phyloP scores from a whole-genome alignment of 2,113 vertebrate genomes.

The Arvicanthis niloticus region DNA sequence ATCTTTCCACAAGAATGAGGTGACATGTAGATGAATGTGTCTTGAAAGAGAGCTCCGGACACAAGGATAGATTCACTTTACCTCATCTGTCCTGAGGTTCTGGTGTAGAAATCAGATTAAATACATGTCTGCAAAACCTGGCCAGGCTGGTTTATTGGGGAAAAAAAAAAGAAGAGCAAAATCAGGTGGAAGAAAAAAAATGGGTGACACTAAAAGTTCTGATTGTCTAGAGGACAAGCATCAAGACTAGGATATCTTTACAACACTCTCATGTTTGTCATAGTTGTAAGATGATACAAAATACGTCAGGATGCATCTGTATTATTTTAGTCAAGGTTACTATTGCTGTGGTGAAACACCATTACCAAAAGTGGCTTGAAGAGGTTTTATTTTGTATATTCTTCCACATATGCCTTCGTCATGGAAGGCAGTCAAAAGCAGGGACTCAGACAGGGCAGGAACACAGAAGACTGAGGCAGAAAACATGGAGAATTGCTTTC shows the following conservation, averaged over 20 bases:
- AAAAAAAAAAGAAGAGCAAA: neutral
- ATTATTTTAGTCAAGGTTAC: neutral
- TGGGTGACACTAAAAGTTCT: conserved; percentile 31
- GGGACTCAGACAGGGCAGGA: neutral
- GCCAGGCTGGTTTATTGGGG: conserved; percentile 77
- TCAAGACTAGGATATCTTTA: neutral
- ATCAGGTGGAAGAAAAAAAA: neutral
- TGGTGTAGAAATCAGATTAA: conserved; percentile 80
- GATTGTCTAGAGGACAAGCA: conserved; percentile 37
- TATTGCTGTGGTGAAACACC: neutral
- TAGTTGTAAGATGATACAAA: conserved; percentile 54
- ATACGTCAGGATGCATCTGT: conserved; percentile 33
- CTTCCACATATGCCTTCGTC: neutral
- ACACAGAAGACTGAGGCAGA: neutral
- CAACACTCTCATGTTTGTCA: conserved; percentile 19
- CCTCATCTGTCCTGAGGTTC: conserved; percentile 62
- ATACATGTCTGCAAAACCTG: conserved; percentile 83
- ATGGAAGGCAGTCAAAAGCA: neutral
- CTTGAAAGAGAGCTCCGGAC: conserved; percentile 64
- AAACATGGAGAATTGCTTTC: no score
- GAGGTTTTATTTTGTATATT: neutral
- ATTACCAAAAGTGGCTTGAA: neutral
- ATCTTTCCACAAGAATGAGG: conserved; percentile 14
- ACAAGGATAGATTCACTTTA: conserved; percentile 76
- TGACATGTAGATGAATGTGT: conserved; percentile 40